A percentile compares a stretch with the other conserved stretches of the same genome.
Evolutionary conservation across 2,888 invertebrate genomes (phyloP).

Genomic region (Lasioglossum marginatum): DNA sequence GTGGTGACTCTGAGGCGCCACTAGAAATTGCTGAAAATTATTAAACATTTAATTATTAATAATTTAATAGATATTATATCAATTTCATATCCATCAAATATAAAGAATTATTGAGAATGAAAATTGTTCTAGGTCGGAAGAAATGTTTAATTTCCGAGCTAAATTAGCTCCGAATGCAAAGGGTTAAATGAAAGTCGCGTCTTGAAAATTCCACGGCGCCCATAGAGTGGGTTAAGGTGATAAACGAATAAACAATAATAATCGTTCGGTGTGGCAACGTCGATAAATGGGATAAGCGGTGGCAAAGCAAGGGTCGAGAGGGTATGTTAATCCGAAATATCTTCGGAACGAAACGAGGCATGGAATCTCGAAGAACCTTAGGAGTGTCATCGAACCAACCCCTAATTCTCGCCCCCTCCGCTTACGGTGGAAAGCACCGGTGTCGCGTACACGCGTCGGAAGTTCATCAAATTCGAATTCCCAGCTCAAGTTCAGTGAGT

Average conservation of each 20-base stretch:
- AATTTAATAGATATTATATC: no score
- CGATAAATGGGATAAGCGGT: not conserved
- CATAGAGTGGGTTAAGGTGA: no score
- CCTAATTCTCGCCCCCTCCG: constrained; percentile 2
- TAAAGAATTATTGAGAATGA: no score
- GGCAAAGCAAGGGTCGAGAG: not conserved
- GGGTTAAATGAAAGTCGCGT: no score
- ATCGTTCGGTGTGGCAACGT: not conserved
- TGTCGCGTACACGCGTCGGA: constrained; percentile 6
- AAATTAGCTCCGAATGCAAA: no score
- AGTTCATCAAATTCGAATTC: constrained; percentile 50
- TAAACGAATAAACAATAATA: not conserved
- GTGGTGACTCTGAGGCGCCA: no score
- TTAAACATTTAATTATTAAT: no score
- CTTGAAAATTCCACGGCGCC: no score
- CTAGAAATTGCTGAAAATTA: no score
- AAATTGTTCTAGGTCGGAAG: no score
- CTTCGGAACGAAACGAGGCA: not conserved
- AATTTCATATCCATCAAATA: no score
- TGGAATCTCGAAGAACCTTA: not conserved
- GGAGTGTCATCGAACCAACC: constrained; percentile 5
- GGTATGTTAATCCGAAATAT: not conserved
- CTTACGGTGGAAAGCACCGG: constrained; percentile 7
- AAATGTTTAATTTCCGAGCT: no score
- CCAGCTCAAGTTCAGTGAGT: constrained; percentile 42